Base-by-base conservation (phyloP, 2,888 invertebrate species). In the Galeruca laticollis region DNA sequence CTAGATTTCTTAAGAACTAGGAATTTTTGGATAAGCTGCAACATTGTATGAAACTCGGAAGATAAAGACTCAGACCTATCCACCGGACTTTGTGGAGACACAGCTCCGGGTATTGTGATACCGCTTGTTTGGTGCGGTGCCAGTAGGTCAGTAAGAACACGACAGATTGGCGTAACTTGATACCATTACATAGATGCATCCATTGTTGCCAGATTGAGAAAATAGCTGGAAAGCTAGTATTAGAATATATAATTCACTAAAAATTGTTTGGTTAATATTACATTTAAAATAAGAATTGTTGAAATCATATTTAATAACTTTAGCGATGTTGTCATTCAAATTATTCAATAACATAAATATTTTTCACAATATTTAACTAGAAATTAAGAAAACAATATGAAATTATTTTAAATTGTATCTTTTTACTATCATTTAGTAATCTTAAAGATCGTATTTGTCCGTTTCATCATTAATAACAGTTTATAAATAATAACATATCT, bases 81-180 rank as follows among this genome's bases (percentile, higher is more conserved):
- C 15, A 47, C 47, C 47, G 47, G 47, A 18, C 47, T 47, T 26
- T 18, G 47, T 40, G 4, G 47, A 47, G 47, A 47, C 47, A 15
- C 18, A 18, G 47, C 47, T 47, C 18, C 47, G 47, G 47, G 18
- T 54, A 13, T 51, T 51, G 51, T 21, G 54, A 31, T 54, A n/a
- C 54, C 54, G 31, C 9, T 54, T 21, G 26, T 54, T 31, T 31
- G 13, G 15, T 35, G 56, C 56, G 56, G 57, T 65, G 65, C 65
- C 76, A 77, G 76, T 77, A 74, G 77, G 77, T 77, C 76, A 77
- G 75, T 77, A 75, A 76, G 75, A 71, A 68, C 74, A 76, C 71
- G 71, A 57, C n/a, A 54, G 5, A 65, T 72, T 73, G 70, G 73
- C 74, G 74, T 71, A 70, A 70, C 74, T 9, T 18, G 9, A 47